Base-by-base conservation (phyloP, 2,113 vertebrate genomes). In the Sceloporus undulatus region DNA sequence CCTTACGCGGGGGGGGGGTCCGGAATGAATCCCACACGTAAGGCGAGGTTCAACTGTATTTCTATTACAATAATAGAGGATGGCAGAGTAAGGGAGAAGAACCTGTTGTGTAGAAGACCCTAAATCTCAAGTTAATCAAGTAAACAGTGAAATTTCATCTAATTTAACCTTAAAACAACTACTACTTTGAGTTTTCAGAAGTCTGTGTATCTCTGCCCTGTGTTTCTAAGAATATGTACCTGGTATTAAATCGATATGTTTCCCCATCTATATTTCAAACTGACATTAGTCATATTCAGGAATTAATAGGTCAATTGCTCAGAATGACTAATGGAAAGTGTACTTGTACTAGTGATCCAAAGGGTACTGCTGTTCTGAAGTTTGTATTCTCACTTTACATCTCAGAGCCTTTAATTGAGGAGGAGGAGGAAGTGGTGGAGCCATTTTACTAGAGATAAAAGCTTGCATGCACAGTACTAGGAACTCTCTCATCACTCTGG, bases 241-340 rank as follows among this genome's bases (percentile, higher is more conserved):
- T 85, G 87, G 23, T 87, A 90, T 91, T 94, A 88, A 92, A 84
- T 89, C 85, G 18, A 29, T 89, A 79, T 75, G 77, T 84, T 79
- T 88, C 85, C 62, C 90, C 7, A 40, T 11, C 73, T 85, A 86
- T 86, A 54, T 34, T 88, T 79, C 65, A 68, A 0, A 90, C 82
- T 88, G 11, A 77, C 75, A 82, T 85, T 91, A 90, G 86, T 34
- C 83, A 92, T 89, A 38, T 80, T 86, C 5, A 82, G 27, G 25
- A 65, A 42, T 80, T 89, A 94, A 93, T 90, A 90, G 75, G 40
- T 89, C 59, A 23, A 14, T 88, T 87, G 54, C 40, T 59, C 54
- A 48, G 16, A 74, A 75, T 88, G 74, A 88, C 65, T 68, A 89
- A 90, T 81, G 87, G 89, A 88, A 92, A 91, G 52, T 19, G 56